Percentiles rank a stretch among this genome's conserved stretches.
These are phyloP conservation scores for Drosophila serrata DNA, from an alignment of 1,140 invertebrate genomes.

Conservation along the genomic window DNA sequence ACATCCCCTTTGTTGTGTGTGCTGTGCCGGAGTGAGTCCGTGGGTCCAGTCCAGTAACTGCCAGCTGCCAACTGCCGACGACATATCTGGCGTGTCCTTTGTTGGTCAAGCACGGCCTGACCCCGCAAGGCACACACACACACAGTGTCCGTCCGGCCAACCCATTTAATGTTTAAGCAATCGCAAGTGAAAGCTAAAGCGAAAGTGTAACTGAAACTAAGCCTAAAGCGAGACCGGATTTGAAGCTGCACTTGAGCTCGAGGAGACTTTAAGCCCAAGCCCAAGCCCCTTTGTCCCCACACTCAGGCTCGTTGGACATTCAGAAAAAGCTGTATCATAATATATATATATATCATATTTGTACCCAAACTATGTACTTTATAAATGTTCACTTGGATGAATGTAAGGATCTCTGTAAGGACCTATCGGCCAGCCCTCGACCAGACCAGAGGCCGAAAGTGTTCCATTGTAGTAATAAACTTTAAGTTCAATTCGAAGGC, in stretches of 20 bases:
- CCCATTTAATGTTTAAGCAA: constrained; percentile 60
- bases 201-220: constrained; percentile 40
- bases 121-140: constrained; percentile 50
- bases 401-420: constrained; percentile 40
- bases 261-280: constrained; percentile 24
- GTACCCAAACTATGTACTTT: constrained; percentile 32
- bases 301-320: constrained; percentile 3
- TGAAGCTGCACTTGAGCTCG: constrained; percentile 35
- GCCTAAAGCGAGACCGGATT: constrained; percentile 24
- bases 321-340: constrained; percentile 33
- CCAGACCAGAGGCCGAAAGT: constrained; percentile 17
- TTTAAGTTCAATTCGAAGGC: constrained; percentile 32
- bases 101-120: constrained; percentile 25
- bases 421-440: constrained; percentile 26
- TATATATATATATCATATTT: constrained; percentile 22
- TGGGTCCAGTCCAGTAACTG: constrained; percentile 23
- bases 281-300: constrained; percentile 22
- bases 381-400: constrained; percentile 46
- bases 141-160: constrained; percentile 39
- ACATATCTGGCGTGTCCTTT: constrained; percentile 57
- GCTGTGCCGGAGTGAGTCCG: constrained; percentile 1
- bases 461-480: constrained; percentile 37
- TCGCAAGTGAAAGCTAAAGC: constrained; percentile 14
- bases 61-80: constrained; percentile 33
- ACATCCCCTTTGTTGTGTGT: constrained; percentile 37